Percentiles rank a stretch among this genome's conserved stretches.
Conservation (phyloP, 2,888 invertebrate genomes). For the Holacanthella duospinosa region DNA sequence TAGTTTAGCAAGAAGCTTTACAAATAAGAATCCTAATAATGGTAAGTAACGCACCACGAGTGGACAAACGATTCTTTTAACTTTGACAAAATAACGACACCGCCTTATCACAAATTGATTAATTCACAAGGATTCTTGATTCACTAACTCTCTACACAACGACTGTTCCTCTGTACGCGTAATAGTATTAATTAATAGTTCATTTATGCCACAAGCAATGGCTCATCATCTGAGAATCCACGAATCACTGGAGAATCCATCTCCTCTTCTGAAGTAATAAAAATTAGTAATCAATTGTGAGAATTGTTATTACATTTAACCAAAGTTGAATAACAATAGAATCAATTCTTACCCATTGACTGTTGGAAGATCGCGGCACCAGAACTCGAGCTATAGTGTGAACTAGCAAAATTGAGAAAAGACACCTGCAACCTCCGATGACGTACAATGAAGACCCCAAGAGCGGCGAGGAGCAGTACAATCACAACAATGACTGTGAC, state of each 20-base stretch:
- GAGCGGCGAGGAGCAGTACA: conserved; percentile 49
- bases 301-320: too few species aligned
- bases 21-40: not conserved
- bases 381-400: conserved; percentile 73
- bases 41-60: not conserved
- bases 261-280: conserved; percentile 50
- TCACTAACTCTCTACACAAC: not conserved
- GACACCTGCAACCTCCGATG: conserved; percentile 64
- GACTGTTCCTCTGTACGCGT: not conserved
- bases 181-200: too few species aligned
- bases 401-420: conserved; percentile 69
- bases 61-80: too few species aligned
- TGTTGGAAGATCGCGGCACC: conserved; percentile 67
- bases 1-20: not conserved
- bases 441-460: conserved; percentile 55
- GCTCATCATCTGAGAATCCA: conserved; percentile 88
- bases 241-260: conserved; percentile 79
- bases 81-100: not conserved
- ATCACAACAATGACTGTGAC: conserved; percentile 50
- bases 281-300: too few species aligned
- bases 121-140: not conserved
- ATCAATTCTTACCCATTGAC: conserved; percentile 45
- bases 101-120: not conserved
- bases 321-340: conserved; percentile 1
- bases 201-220: conserved; percentile 72